Evolutionary conservation across 1,140 invertebrate genomes (phyloP), one percentile per base, ranked within the genome.

Genomic region (Acyrthosiphon pisum): DNA sequence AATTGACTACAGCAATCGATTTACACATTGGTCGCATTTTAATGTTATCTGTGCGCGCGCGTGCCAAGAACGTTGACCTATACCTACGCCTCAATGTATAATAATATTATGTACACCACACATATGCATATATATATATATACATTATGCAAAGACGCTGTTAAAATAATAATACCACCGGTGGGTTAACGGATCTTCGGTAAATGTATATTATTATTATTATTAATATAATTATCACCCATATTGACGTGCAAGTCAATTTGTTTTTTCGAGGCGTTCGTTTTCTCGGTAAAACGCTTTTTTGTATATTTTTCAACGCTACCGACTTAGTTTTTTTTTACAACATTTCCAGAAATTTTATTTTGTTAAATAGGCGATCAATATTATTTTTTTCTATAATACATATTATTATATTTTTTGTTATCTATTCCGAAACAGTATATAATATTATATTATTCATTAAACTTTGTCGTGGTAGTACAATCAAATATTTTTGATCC

Each of bases 111-210:
- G 30, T 68, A 68, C 3, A 68, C 11, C 0, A 0, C 30, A 18
- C 30, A 68, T 68, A 68, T 68, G 60, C 60, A 53, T 53, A 53
- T 22, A 53, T 53, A 53, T 53, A 18, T 68, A 68, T 68, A 68
- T 18, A 68, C 4, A 68, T 6, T 20, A 76, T 30, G 9, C 26
- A n/a, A 76, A 76, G 60, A 76, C 60, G 60, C 60, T 30, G 60
- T 76, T 76, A 35, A 76, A 76, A 76, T 76, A 76, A 76, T 76
- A 76, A n/a, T 76, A 76, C 60, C n/a, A n/a, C 30, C n/a, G n/a
- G 30, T 14, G 60, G 60, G 60, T 35, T 76, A 76, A 76, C 60
- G 60, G 60, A 76, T 76, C n/a, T 76, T 76, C 14, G 60, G 60
- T 76, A 76, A 76, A 76, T 20, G 4, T 76, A n/a, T 76, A n/a